A percentile compares a stretch with the other conserved stretches of the same genome.
phyloP scores from a whole-genome alignment of 2,888 invertebrate genomes.

The Eulithis prunata region DNA sequence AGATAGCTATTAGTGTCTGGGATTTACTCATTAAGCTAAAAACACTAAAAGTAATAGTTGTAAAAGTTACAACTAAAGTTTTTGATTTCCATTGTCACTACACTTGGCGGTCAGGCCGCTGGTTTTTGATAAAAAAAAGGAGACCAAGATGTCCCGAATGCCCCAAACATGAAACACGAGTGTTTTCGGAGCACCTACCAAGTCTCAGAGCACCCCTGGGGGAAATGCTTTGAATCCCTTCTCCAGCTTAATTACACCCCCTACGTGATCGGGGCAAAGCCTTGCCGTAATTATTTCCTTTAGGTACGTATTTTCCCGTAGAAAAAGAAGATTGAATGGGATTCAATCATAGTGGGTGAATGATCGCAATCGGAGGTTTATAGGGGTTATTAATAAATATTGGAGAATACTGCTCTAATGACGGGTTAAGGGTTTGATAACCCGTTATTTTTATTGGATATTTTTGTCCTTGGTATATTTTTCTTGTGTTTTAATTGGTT shows the following conservation, averaged over 20 bases:
- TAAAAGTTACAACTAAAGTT: too few relatives aligned
- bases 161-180: constrained; percentile 17
- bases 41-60: too few relatives aligned
- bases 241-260: constrained; percentile 37
- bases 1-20: too few relatives aligned
- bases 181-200: constrained; percentile 21
- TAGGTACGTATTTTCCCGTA: constrained; percentile 31
- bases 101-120: too few relatives aligned
- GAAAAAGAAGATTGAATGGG: constrained; percentile 32
- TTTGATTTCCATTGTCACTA: too few relatives aligned
- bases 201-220: constrained; percentile 15
- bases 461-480: not conserved
- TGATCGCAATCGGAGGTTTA: constrained; percentile 22
- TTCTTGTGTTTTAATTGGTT: not conserved
- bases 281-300: constrained; percentile 40
- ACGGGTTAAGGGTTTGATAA: not conserved
- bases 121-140: not conserved
- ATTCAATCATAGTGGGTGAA: constrained; percentile 38
- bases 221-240: constrained; percentile 34
- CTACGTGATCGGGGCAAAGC: constrained; percentile 41
- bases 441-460: not conserved
- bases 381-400: constrained; percentile 23
- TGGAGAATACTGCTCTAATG: constrained; percentile 4
- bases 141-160: not conserved
- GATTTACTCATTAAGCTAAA: too few relatives aligned